Conservation (phyloP, 64 coral and sea anemone genomes). For the Anthopleura sola region DNA sequence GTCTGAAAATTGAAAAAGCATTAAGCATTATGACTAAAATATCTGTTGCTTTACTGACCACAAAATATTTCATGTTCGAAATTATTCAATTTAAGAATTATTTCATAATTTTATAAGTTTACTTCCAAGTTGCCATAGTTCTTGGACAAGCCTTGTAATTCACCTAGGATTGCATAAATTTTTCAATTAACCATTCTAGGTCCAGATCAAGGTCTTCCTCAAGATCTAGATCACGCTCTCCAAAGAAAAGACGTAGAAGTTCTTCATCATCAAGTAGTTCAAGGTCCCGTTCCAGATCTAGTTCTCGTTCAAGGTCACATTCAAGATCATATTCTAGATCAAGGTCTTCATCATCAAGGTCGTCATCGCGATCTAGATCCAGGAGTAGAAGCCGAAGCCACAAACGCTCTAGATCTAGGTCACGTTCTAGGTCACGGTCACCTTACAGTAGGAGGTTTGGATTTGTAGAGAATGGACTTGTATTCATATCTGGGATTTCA, state of each 20-base stretch:
- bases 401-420: conserved; percentile 11
- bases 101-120: background rate
- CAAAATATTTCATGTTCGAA: too few species aligned
- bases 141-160: too few species aligned
- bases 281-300: conserved; percentile 28
- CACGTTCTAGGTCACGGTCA: conserved; percentile 60
- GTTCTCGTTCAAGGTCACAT: conserved; percentile 56
- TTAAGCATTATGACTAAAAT: too few species aligned
- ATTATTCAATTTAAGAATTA: too few species aligned
- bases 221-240: conserved; percentile 63
- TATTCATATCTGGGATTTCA: background rate
- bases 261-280: conserved; percentile 62
- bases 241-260: conserved; percentile 41
- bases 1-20: background rate
- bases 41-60: too few species aligned
- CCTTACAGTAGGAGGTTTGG: conserved; percentile 65
- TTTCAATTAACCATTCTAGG: conserved; percentile 1
- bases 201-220: conserved; percentile 59
- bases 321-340: background rate
- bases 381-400: conserved; percentile 4
- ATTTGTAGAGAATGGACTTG: background rate
- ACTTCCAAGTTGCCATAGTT: background rate
- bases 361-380: conserved; percentile 46
- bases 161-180: background rate
- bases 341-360: conserved; percentile 15